Evolutionary conservation across 2,797 vertebrate genomes (phyloP).

Genomic region (Podargus strigoides): DNA sequence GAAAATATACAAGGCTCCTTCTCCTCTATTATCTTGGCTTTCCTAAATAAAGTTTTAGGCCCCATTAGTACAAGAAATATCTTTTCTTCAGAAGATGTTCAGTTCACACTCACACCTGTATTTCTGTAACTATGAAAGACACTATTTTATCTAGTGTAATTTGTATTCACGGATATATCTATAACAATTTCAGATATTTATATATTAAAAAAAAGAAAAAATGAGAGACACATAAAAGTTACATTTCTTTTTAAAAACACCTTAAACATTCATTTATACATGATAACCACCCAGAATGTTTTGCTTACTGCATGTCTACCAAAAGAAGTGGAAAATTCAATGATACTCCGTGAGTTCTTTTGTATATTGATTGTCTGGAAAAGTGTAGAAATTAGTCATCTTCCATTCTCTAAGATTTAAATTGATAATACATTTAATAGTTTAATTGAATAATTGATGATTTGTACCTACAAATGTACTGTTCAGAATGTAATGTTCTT

Average conservation of each 20-base stretch:
- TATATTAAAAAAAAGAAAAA: neutral
- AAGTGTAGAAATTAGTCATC: neutral
- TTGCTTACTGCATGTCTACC: neutral
- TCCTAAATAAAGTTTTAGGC: neutral
- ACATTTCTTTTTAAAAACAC: neutral
- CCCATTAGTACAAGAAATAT: neutral
- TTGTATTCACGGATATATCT: neutral
- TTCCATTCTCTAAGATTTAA: neutral
- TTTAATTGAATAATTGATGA: neutral
- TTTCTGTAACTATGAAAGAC: neutral
- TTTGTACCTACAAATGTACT: neutral
- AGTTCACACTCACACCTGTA: neutral
- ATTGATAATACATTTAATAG: slow-evolving; percentile 1
- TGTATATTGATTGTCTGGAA: neutral
- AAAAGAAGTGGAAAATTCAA: neutral
- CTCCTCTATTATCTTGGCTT: neutral
- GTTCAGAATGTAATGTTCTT: neutral
- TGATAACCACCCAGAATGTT: neutral
- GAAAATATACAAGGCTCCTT: neutral
- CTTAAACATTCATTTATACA: neutral
- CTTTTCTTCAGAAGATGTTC: neutral
- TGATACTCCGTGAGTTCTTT: neutral
- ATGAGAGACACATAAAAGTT: neutral
- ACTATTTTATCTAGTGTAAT: neutral
- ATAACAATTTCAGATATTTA: neutral